Conservation (phyloP, 2,113 vertebrate genomes). For the Columba livia region DNA sequence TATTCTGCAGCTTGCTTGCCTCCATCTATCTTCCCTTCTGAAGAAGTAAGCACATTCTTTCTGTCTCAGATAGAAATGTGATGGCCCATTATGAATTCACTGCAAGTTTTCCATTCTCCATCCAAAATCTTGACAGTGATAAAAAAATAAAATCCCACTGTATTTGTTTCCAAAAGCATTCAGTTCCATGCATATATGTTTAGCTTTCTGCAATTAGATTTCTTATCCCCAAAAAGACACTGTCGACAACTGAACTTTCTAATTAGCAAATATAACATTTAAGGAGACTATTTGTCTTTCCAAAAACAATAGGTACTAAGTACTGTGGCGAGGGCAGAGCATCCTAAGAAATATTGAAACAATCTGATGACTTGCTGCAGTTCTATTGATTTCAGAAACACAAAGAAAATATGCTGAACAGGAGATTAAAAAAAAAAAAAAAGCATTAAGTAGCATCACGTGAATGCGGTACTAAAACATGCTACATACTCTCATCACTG, state of each 20-base stretch:
- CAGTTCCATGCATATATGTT: neutral
- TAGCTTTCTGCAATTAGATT: neutral
- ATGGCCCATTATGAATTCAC: constrained; percentile 16
- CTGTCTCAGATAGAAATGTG: constrained; percentile 40
- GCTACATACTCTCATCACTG: constrained; percentile 5
- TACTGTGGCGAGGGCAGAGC: neutral
- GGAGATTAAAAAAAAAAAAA: neutral
- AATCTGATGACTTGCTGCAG: constrained; percentile 11
- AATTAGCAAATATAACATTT: neutral
- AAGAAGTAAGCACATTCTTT: neutral
- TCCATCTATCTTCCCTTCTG: constrained; percentile 53
- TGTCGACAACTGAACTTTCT: neutral
- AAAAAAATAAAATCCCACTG: constrained; percentile 2
- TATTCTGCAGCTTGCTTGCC: constrained; percentile 39
- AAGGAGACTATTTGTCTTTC: neutral
- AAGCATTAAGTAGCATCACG: neutral
- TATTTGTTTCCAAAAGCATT: constrained; percentile 23
- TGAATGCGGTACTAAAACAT: constrained; percentile 39
- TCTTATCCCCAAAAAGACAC: neutral
- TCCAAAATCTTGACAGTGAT: constrained; percentile 45
- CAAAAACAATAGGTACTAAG: neutral
- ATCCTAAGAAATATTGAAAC: constrained; percentile 49
- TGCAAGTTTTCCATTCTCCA: constrained; percentile 26
- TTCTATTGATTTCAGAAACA: constrained; percentile 54
- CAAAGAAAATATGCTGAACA: constrained; percentile 54